These are phyloP conservation scores for Darevskia nairensis DNA, from an alignment of 2,797 vertebrate species.

Conservation along the genomic window DNA sequence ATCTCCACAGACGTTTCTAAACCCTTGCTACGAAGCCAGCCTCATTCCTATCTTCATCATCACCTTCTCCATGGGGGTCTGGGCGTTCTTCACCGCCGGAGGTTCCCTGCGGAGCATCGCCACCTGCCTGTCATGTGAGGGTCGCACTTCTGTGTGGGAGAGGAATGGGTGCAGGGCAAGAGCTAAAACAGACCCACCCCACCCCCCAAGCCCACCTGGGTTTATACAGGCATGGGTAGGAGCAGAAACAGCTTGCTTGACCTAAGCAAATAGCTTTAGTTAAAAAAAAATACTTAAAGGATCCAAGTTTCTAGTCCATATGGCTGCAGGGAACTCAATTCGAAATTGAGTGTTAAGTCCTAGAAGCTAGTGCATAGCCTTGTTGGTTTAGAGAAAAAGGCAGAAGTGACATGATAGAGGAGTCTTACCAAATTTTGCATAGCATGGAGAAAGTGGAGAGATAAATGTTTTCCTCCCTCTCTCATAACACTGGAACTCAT, in stretches of 20 bases:
- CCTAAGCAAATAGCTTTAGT: background rate
- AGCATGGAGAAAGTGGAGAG: too few relatives aligned
- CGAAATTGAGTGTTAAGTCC: background rate
- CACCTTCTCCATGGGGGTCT: slow-evolving; percentile 75
- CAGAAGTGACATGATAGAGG: too few relatives aligned
- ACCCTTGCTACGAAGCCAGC: slow-evolving; percentile 81
- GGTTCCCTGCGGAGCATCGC: slow-evolving; percentile 77
- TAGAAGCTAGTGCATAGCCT: background rate
- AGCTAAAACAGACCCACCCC: too few relatives aligned
- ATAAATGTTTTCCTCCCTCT: too few relatives aligned
- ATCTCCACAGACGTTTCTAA: slow-evolving; percentile 77
- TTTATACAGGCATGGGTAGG: background rate
- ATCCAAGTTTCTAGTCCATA: background rate
- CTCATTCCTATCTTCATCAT: slow-evolving; percentile 79
- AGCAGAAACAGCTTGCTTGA: background rate
- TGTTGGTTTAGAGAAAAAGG: too few relatives aligned
- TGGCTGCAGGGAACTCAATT: background rate
- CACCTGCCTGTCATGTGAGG: slow-evolving; percentile 81
- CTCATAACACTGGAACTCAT: too few relatives aligned
- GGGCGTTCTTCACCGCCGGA: slow-evolving; percentile 79
- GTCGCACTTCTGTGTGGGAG: background rate
- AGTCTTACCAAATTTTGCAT: too few relatives aligned
- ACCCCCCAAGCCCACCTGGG: background rate
- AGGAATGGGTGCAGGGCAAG: too few relatives aligned
- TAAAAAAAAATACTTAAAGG: background rate